Base-by-base conservation (phyloP, 2,888 invertebrate genomes). In the Orthosia incerta region DNA sequence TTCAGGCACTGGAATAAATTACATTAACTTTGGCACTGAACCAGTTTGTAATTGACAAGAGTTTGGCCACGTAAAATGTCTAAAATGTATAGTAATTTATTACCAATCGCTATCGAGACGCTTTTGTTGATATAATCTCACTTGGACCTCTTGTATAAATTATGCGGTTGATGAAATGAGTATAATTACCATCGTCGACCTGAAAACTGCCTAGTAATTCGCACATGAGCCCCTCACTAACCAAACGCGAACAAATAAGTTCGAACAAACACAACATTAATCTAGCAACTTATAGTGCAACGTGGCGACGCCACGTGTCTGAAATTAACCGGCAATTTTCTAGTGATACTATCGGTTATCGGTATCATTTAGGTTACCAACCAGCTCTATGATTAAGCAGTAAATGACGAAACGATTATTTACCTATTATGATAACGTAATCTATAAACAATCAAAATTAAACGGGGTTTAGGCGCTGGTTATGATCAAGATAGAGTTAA, bases 371-470 rank as follows among this genome's bases (percentile, higher is more conserved):
- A 71, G 20, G n/a, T 56, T 48, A 70, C 16, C 18, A 23, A 68
- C n/a, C n/a, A 50, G 39, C 71, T 16, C 16, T 11, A 70, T 23
- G 46, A 56, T 71, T 16, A 50, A n/a, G n/a, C 45, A 57, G 56
- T 71, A 50, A 50, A 71, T 71, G n/a, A 70, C 39, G 16, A 71
- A 57, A 57, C 26, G 23, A 71, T 70, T 57, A 15, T 31, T 71
- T 39, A 39, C 9, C 39, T 39, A 39, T 39, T 39, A 15, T 71
- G 57, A 59, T 71, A 50, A 23, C 4, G 26, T 53, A 26, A 45
- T 45, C 18, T n/a, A 3, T 46, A 65, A 20, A 18, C 11, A 46
- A 15, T 39, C 18, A 65, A 39, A 45, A 18, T 63, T n/a, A 15
- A 64, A 39, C 60, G 31, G 12, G 31, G 57, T 16, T 46, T 56